These are phyloP conservation scores for Hippocampus kuda DNA, from an alignment of 2,797 vertebrate genomes.

Conservation along the genomic window DNA sequence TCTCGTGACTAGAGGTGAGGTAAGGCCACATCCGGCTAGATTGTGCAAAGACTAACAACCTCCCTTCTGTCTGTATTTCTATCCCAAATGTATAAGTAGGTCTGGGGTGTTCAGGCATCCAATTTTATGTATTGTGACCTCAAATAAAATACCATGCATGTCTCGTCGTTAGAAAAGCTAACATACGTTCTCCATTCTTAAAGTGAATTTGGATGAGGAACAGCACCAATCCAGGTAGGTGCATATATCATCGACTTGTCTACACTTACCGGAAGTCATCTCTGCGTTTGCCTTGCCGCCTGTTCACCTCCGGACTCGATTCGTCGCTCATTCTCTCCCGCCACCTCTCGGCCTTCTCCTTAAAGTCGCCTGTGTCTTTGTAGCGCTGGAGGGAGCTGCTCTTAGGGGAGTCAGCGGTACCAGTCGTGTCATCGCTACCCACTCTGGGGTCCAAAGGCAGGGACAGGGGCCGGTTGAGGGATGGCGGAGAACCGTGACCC, in stretches of 20 bases:
- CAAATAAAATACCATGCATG: no score
- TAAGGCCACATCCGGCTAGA: neutral
- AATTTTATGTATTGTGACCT: no score
- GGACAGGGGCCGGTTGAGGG: slow-evolving; percentile 58
- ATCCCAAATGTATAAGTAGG: no score
- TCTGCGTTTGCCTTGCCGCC: neutral
- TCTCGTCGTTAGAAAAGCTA: no score
- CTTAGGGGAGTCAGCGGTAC: slow-evolving; percentile 31
- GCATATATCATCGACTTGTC: no score
- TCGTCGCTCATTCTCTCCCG: slow-evolving; percentile 66
- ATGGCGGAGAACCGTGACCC: slow-evolving; percentile 42
- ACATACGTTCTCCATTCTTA: no score
- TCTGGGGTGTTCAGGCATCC: no score
- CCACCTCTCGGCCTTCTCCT: slow-evolving; percentile 75
- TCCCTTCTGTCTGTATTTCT: no score
- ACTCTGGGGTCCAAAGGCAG: slow-evolving; percentile 50
- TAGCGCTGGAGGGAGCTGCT: slow-evolving; percentile 69
- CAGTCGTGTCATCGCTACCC: slow-evolving; percentile 12
- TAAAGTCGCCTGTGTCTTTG: slow-evolving; percentile 59
- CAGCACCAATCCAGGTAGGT: no score
- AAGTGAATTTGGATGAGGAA: no score
- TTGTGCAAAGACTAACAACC: neutral
- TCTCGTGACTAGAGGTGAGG: no score
- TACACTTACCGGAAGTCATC: slow-evolving; percentile 42
- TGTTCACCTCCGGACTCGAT: slow-evolving; percentile 35